Percentiles rank a stretch among this genome's conserved stretches.
These are phyloP conservation scores for Archivesica marissinica DNA, from an alignment of 1,140 invertebrate genomes.

Conservation along the genomic window DNA sequence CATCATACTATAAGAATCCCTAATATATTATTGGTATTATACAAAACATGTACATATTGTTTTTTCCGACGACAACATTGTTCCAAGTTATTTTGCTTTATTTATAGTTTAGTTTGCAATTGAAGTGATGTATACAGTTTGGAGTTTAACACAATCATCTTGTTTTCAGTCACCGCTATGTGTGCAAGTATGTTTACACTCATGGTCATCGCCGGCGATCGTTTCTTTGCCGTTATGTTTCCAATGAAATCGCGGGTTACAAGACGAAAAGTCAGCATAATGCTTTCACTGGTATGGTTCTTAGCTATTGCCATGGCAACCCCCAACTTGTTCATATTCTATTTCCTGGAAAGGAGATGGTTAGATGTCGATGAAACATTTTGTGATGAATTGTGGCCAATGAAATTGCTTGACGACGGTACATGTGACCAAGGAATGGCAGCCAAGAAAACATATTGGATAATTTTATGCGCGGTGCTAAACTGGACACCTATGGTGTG, in stretches of 20 bases:
- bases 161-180: slow-evolving; percentile 83
- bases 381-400: slow-evolving; percentile 77
- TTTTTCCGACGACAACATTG: too few species aligned
- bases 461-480: slow-evolving; percentile 82
- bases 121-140: not conserved
- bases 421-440: slow-evolving; percentile 69
- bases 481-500: slow-evolving; percentile 85
- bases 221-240: slow-evolving; percentile 85
- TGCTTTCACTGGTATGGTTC: slow-evolving; percentile 83
- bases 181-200: slow-evolving; percentile 85
- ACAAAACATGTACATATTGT: too few species aligned
- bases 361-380: slow-evolving; percentile 74
- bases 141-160: too few species aligned
- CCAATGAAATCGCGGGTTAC: slow-evolving; percentile 84
- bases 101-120: not conserved
- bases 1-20: too few species aligned
- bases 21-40: too few species aligned
- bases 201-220: slow-evolving; percentile 84
- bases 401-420: slow-evolving; percentile 57
- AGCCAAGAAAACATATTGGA: slow-evolving; percentile 82
- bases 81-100: not conserved
- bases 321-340: slow-evolving; percentile 82
- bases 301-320: slow-evolving; percentile 80
- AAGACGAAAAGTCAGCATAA: slow-evolving; percentile 80
- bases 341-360: slow-evolving; percentile 75